Base-by-base conservation (phyloP, 2,113 vertebrate genomes). In the Clupea harengus region DNA sequence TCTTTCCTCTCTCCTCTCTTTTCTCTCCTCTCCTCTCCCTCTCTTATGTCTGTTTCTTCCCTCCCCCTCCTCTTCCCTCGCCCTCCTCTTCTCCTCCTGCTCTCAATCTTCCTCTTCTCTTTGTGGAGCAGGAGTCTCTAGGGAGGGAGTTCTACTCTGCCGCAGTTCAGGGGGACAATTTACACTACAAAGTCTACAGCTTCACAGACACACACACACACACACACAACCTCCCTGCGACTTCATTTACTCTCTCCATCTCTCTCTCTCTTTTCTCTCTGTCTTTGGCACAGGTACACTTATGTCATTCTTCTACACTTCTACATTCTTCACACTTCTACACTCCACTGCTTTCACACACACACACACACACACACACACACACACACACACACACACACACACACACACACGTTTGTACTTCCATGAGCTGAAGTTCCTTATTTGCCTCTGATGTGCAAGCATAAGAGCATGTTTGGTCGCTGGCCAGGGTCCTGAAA, bases 231-330 rank as follows among this genome's bases (percentile, higher is more conserved):
- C 39, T 54, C 44, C 8, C 78, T 83, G 28, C 82, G 54, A 80
- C 81, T 82, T 80, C 64, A 86, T 86, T 91, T 46, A 89, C 82
- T 83, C 45, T 82, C 57, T 67, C 75, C 32, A 47, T 47, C 64
- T 11, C 11, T 25, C 9, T 47, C n/a, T 82, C 25, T 81, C 5
- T n/a, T n/a, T n/a, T 45, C 47, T 47, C 28, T 54, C 44, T 72
- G 39, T 45, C 83, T 25, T 3, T 13, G 39, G 39, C 39, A 39
- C 39, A 39, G 39, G 39, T 39, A 1, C 39, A 39, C 39, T 39
- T 39, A 39, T 39, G 39, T 39, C 39, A 39, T 39, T 39, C 39
- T 39, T 39, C 1, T 39, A 39, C 39, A 39, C n/a, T n/a, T n/a
- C n/a, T n/a, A n/a, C n/a, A n/a, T n/a, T n/a, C n/a, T n/a, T n/a